A percentile compares a stretch with the other conserved stretches of the same genome.
These are phyloP conservation scores for Candoia aspera DNA, from an alignment of 2,113 vertebrate species.

Conservation along the genomic window DNA sequence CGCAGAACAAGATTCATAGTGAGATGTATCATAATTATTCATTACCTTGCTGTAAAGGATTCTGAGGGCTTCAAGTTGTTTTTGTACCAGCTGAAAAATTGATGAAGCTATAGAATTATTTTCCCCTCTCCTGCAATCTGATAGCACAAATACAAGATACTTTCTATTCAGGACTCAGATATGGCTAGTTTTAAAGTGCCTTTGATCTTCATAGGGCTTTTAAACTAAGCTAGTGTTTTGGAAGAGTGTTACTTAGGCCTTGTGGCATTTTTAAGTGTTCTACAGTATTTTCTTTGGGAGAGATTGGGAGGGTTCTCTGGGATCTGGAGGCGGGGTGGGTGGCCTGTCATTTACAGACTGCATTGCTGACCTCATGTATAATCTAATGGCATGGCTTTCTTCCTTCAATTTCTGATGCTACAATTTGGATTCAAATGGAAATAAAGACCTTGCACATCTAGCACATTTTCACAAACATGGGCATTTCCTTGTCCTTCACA, in stretches of 20 bases:
- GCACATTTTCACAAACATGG: not conserved
- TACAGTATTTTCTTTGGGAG: not conserved
- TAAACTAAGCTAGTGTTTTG: not conserved
- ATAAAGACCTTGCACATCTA: not conserved
- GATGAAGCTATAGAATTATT: not conserved
- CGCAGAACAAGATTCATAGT: not conserved
- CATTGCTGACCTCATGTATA: not conserved
- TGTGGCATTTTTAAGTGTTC: not conserved
- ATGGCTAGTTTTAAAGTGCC: not conserved
- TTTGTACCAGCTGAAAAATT: not conserved
- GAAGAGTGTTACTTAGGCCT: not conserved
- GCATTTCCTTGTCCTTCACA: not conserved
- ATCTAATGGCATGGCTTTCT: not conserved
- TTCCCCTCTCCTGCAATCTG: not conserved
- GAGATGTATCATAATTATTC: not conserved
- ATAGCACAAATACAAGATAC: not conserved
- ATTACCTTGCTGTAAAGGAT: not conserved
- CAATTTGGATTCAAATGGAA: not conserved
- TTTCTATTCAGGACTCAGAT: not conserved
- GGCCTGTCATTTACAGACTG: not conserved
- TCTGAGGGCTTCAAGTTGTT: not conserved
- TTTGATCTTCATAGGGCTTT: not conserved
- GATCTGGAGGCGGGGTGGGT: not conserved
- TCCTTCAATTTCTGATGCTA: not conserved
- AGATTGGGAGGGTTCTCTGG: not conserved